Conservation (phyloP, 2,888 invertebrate genomes). For the Biston betularia region DNA sequence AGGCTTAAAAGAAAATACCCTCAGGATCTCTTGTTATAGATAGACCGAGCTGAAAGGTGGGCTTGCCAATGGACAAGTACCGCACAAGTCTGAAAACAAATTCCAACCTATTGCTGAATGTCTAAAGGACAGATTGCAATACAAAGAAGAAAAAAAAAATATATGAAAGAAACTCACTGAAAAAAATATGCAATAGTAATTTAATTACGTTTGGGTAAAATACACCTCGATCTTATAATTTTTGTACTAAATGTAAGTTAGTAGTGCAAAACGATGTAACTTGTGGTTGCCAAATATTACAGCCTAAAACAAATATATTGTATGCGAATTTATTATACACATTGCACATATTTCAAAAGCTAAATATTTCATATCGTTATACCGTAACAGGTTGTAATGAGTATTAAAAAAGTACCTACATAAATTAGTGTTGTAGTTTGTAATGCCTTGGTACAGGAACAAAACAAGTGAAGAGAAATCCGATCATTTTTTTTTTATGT, state of each 20-base stretch:
- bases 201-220: conserved; percentile 25
- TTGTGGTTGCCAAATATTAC: conserved; percentile 27
- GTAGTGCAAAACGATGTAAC: conserved; percentile 32
- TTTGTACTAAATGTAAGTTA: conserved; percentile 19
- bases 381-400: not conserved
- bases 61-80: too few relatives aligned
- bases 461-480: too few relatives aligned
- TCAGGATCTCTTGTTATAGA: too few relatives aligned
- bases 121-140: too few relatives aligned
- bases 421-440: too few relatives aligned
- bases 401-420: not conserved
- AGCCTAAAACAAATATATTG: conserved; percentile 1
- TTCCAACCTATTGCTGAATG: too few relatives aligned
- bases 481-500: too few relatives aligned
- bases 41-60: too few relatives aligned
- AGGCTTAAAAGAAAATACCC: too few relatives aligned
- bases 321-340: not conserved
- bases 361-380: not conserved
- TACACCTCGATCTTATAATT: conserved; percentile 13
- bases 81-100: too few relatives aligned
- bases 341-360: not conserved
- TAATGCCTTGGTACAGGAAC: too few relatives aligned
- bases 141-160: too few relatives aligned
- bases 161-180: not conserved
- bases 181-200: conserved; percentile 9